A percentile compares a stretch with the other conserved stretches of the same genome.
Evolutionary conservation across 2,888 invertebrate species (phyloP).

Genomic region (Andrena marginata): DNA sequence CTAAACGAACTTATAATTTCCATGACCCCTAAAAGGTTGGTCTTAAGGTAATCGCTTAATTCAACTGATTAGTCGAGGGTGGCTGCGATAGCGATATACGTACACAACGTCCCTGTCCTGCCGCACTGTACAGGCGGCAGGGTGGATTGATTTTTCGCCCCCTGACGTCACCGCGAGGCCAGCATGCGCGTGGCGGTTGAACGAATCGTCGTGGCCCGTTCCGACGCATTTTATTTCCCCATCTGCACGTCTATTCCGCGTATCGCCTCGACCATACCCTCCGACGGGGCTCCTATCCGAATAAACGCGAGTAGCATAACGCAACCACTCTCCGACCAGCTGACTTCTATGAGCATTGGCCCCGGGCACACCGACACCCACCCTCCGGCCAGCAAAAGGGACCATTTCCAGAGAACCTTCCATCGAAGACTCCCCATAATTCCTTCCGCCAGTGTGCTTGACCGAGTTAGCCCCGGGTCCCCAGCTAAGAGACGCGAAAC

Average conservation of each 20-base stretch:
- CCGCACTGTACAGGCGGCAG: conserved; percentile 68
- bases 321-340: too few species aligned
- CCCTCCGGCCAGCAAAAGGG: too few species aligned
- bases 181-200: conserved; percentile 75
- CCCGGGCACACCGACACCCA: too few species aligned
- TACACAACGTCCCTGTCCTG: conserved; percentile 60
- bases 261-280: neutral
- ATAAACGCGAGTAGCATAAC: neutral
- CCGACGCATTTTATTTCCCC: conserved; percentile 24
- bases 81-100: conserved; percentile 30
- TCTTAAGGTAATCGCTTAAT: conserved; percentile 23
- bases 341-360: too few species aligned
- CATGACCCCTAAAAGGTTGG: conserved; percentile 6
- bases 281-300: conserved; percentile 14
- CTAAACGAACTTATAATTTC: neutral
- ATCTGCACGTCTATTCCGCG: conserved; percentile 6
- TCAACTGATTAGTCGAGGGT: conserved; percentile 44
- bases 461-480: too few species aligned
- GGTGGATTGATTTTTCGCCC: conserved; percentile 81
- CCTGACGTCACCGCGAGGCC: conserved; percentile 75
- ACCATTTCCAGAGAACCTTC: too few species aligned
- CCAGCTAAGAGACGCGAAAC: too few species aligned
- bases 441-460: too few species aligned
- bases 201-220: conserved; percentile 26
- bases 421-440: too few species aligned